Evolutionary conservation across 1,140 invertebrate species (phyloP).

Genomic region (Dreissena polymorpha): DNA sequence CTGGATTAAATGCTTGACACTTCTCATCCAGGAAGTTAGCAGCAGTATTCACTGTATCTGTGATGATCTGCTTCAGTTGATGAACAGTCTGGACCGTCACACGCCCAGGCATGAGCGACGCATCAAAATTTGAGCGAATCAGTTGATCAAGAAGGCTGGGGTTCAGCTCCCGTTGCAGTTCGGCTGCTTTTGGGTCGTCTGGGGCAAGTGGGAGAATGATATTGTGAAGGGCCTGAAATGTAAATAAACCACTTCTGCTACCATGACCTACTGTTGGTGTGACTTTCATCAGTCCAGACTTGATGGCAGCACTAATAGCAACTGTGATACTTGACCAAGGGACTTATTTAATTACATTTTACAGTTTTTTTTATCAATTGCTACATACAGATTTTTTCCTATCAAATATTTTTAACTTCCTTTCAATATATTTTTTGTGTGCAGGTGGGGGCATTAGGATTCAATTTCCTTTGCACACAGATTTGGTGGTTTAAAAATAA

Average conservation of each 20-base stretch:
- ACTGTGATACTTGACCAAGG: no score
- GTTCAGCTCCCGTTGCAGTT: constrained; percentile 56
- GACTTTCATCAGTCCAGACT: no score
- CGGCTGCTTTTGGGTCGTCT: constrained; percentile 65
- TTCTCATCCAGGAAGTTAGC: constrained; percentile 57
- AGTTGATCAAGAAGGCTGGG: constrained; percentile 62
- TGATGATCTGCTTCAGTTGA: constrained; percentile 65
- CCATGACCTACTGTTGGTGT: no score
- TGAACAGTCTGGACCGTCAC: constrained; percentile 59
- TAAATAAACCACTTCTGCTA: neutral
- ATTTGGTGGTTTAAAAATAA: no score
- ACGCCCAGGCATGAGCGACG: constrained; percentile 55
- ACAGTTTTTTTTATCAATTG: neutral
- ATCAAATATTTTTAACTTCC: no score
- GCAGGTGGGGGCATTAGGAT: no score
- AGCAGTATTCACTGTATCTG: constrained; percentile 63
- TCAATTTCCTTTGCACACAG: no score
- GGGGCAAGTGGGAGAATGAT: constrained; percentile 67
- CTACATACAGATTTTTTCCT: no score
- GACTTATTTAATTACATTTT: no score
- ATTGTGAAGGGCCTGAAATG: constrained; percentile 68
- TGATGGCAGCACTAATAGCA: no score
- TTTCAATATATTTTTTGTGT: no score
- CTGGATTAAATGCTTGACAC: neutral
- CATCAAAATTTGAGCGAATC: constrained; percentile 66